These are phyloP conservation scores for Amblyraja radiata DNA, from an alignment of 2,797 vertebrate species.

Conservation along the genomic window DNA sequence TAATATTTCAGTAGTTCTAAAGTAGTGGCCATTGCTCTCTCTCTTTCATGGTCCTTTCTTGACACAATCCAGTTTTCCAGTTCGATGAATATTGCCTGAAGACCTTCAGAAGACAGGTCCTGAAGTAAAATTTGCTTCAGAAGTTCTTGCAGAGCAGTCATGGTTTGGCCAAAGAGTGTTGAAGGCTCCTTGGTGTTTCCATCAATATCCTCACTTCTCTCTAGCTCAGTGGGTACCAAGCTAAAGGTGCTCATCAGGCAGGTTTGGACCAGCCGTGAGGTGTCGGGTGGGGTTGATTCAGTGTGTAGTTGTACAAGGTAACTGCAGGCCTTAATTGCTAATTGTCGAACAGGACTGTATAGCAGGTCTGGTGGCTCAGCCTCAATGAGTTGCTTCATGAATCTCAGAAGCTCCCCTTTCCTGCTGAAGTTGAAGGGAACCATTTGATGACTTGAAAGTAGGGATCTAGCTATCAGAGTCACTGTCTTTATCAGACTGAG, in stretches of 20 bases:
- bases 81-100: neutral
- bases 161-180: constrained; percentile 13
- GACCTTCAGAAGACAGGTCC: constrained; percentile 5
- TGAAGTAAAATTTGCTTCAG: constrained; percentile 30
- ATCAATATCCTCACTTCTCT: neutral
- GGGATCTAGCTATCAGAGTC: neutral
- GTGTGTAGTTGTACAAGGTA: constrained; percentile 9
- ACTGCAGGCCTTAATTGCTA: neutral
- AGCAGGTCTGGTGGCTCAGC: neutral
- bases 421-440: neutral
- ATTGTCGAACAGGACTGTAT: neutral
- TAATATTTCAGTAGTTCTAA: constrained; percentile 10
- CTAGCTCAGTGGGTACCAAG: neutral
- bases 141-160: neutral
- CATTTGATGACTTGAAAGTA: neutral
- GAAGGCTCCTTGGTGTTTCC: too few species aligned
- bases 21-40: neutral
- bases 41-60: constrained; percentile 18
- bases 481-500: constrained; percentile 13
- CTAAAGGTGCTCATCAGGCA: neutral
- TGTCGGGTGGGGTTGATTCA: neutral
- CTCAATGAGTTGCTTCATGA: neutral
- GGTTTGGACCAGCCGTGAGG: neutral
- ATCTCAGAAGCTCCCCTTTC: neutral
- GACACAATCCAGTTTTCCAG: constrained; percentile 3